A percentile compares a stretch with the other conserved stretches of the same genome.
These are phyloP conservation scores for Paguma larvata DNA, from an alignment of 2,797 vertebrate genomes.

Conservation along the genomic window DNA sequence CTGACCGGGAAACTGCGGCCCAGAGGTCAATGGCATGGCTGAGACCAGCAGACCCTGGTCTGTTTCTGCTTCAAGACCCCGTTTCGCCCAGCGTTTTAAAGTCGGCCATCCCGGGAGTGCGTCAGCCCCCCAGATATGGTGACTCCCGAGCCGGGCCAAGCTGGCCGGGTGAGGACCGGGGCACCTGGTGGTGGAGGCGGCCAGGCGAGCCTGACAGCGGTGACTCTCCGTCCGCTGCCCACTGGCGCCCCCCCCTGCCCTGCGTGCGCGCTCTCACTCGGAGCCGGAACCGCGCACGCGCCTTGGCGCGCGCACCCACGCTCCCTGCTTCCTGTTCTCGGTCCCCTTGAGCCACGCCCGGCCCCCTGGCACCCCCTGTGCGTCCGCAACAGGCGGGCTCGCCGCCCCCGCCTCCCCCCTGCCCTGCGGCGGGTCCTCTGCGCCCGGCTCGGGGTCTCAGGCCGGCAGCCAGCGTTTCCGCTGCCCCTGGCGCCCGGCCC, in stretches of 20 bases:
- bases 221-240: background rate
- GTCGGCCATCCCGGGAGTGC: background rate
- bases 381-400: too few relatives aligned
- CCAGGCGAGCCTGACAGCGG: background rate
- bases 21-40: background rate
- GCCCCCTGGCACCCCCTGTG: too few relatives aligned
- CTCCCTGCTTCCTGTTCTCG: too few relatives aligned
- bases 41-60: background rate
- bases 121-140: background rate
- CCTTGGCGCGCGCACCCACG: too few relatives aligned
- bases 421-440: too few relatives aligned
- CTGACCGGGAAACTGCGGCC: background rate
- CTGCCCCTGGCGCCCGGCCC: background rate
- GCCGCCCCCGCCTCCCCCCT: too few relatives aligned
- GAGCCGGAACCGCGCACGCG: too few relatives aligned
- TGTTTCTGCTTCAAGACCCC: background rate
- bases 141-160: background rate
- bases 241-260: accelerated
- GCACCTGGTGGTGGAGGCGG: too few relatives aligned
- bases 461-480: background rate
- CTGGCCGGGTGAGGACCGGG: too few relatives aligned
- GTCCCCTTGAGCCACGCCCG: too few relatives aligned
- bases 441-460: too few relatives aligned
- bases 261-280: too few relatives aligned
- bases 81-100: background rate